These are phyloP conservation scores for Arizona elegans DNA, from an alignment of 2,113 vertebrate genomes.

Conservation along the genomic window DNA sequence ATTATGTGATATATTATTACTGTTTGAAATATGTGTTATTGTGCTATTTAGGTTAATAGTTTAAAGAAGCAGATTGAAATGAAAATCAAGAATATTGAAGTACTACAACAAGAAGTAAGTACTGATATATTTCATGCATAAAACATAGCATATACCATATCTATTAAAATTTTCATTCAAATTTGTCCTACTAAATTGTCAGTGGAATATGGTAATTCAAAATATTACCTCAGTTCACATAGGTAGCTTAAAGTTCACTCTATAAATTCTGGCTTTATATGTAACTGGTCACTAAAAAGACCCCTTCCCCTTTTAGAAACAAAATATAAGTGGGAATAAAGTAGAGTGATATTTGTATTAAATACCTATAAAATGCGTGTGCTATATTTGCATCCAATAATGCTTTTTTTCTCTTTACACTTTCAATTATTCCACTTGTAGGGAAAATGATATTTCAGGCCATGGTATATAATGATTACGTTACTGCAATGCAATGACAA, in stretches of 20 bases:
- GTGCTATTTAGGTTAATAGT: slow-evolving; percentile 72
- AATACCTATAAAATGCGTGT: not conserved
- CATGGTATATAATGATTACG: not conserved
- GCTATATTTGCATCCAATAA: not conserved
- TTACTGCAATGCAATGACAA: not conserved
- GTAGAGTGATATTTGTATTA: not conserved
- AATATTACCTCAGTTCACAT: not conserved
- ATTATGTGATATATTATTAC: slow-evolving; percentile 20
- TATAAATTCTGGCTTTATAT: not conserved
- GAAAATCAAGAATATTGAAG: slow-evolving; percentile 76
- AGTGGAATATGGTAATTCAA: not conserved
- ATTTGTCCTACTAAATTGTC: not conserved
- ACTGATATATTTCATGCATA: slow-evolving; percentile 12
- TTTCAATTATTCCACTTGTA: not conserved
- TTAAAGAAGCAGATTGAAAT: slow-evolving; percentile 80
- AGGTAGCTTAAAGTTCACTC: not conserved
- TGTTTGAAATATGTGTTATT: slow-evolving; percentile 28
- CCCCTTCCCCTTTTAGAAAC: not conserved
- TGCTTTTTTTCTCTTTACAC: not conserved
- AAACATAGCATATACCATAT: not conserved
- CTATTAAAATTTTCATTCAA: not conserved
- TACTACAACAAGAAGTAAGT: slow-evolving; percentile 82
- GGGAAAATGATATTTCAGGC: not conserved
- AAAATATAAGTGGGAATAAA: not conserved
- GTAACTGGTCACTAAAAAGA: not conserved